Evolutionary conservation across 2,797 vertebrate species (phyloP), one percentile per base, ranked within the genome.

Genomic region (Anguilla obscura): DNA sequence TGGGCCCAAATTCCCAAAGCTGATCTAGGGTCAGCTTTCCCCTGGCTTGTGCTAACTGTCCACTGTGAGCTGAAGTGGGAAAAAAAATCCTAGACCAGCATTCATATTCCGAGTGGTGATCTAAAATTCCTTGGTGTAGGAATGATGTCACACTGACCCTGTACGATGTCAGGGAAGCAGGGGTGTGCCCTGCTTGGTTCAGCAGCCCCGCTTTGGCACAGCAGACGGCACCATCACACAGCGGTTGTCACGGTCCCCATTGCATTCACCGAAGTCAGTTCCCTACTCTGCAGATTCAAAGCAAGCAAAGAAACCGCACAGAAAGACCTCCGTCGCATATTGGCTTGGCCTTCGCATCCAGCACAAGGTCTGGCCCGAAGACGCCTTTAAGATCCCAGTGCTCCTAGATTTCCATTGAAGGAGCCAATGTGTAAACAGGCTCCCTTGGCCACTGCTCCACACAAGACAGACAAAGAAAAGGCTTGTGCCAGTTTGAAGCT

Each of bases 401-500:
- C 16, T 79, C 30, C 36, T 6, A 74, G 27, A 79, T 21, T 45
- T 79, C 33, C 33, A 79, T 45, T 12, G 30, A 74, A 74, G 9
- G 7, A 33, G 74, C 33, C 33, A 79, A 79, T 4, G 74, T 45
- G 36, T 50, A 48, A 82, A 50, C 40, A 36, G 33, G 74, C 30
- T 76, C 18, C 40, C 69, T 71, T 33, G 27, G 69, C 69, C 69
- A 71, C 27, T 30, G 69, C 33, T 6, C 10, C 6, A 36, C 2
- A 33, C 27, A 80, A 4, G 36, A 21, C 16, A 48, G 18, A 50
- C 40, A 82, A 33, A 82, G 36, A 82, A 82, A 82, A 48, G 79
- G 45, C 40, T 76, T 76, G 79, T n/a, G 79, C 76, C 76, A 48
- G 33, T 45, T 24, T 80, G 33, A 33, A 80, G 40, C 79, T 82